Conservation (phyloP, 23 tunicate genomes). For the Ciona savignyi region DNA sequence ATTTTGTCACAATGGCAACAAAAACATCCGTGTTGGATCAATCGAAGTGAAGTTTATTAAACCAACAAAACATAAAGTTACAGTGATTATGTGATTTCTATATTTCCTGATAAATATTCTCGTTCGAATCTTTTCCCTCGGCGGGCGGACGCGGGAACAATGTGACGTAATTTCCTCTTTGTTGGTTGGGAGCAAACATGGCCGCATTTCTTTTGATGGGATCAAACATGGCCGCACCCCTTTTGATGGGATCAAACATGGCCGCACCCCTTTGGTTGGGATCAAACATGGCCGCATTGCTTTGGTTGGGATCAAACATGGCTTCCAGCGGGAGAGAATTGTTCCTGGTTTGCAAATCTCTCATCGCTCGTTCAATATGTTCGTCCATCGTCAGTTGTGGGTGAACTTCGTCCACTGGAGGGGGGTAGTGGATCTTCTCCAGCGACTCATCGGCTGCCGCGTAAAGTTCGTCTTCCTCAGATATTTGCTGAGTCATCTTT, state of each 20-base stretch:
- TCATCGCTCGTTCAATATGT: no score
- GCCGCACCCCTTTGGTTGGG: no score
- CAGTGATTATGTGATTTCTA: background rate
- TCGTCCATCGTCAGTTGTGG: no score
- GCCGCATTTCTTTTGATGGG: no score
- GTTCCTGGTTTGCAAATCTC: background rate
- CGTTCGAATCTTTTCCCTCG: background rate
- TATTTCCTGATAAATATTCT: background rate
- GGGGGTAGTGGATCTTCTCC: background rate
- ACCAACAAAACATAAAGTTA: no score
- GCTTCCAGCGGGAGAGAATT: background rate
- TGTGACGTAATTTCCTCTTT: background rate
- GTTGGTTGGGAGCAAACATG: no score
- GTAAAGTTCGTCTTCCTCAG: background rate
- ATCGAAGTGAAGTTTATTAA: background rate
- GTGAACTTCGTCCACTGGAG: no score
- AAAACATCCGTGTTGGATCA: background rate
- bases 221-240: no score
- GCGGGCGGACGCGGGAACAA: background rate
- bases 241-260: no score
- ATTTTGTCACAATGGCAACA: background rate
- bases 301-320: background rate
- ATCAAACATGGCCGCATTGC: background rate
- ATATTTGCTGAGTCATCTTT: background rate
- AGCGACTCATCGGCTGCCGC: background rate